Conservation (phyloP, 2,797 vertebrate genomes). For the Parauchenoglanis punctatus region DNA sequence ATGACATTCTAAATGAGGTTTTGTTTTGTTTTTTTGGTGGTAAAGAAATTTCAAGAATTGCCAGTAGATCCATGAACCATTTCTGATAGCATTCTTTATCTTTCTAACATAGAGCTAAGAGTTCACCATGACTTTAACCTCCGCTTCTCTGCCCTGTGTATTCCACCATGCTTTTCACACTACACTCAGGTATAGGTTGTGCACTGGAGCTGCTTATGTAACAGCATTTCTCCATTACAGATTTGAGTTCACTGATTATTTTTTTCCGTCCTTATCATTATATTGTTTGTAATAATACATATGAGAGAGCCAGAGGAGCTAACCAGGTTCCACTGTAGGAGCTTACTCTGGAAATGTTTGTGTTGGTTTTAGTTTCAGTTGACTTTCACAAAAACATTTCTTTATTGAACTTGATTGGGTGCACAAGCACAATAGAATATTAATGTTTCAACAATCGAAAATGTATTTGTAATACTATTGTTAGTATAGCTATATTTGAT, state of each 20-base stretch:
- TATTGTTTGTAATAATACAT: background rate
- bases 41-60: slow-evolving; percentile 3
- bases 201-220: background rate
- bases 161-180: background rate
- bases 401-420: background rate
- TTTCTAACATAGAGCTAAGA: background rate
- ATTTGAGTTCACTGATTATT: background rate
- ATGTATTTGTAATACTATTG: background rate
- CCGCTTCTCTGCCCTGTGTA: background rate
- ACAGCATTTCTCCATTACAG: background rate
- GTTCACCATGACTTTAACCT: background rate
- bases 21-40: background rate
- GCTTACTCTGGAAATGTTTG: background rate
- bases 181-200: background rate
- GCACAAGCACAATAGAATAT: too few relatives aligned
- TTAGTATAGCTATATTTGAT: background rate
- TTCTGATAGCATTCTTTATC: background rate
- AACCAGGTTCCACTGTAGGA: background rate
- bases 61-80: background rate
- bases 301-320: background rate
- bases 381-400: background rate
- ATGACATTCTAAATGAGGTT: slow-evolving; percentile 23
- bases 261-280: too few relatives aligned
- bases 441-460: too few relatives aligned
- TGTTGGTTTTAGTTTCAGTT: background rate